Conservation (phyloP, 2,797 vertebrate species). For the Schizopygopsis malacanthus region DNA sequence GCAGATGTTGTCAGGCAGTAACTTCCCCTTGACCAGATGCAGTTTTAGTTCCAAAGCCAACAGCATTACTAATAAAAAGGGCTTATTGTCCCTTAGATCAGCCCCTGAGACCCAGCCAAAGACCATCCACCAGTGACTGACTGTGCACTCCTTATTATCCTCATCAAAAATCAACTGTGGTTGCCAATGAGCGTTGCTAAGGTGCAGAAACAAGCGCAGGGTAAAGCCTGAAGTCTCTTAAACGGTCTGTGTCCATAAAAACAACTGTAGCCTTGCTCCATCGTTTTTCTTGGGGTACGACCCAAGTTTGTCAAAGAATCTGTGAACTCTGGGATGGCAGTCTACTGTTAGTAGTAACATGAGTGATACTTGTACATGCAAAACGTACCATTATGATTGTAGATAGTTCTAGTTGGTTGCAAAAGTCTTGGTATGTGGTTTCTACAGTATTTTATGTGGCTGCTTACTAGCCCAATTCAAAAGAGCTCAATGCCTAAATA, state of each 20-base stretch:
- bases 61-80: conserved; percentile 50
- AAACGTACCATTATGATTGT: neutral
- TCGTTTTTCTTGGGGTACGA: conserved; percentile 35
- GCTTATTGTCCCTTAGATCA: conserved; percentile 51
- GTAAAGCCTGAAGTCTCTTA: conserved; percentile 39
- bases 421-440: neutral
- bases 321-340: conserved; percentile 32
- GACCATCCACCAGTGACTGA: conserved; percentile 37
- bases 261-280: conserved; percentile 7
- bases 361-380: neutral
- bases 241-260: conserved; percentile 46
- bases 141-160: conserved; percentile 50
- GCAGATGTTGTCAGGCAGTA: conserved; percentile 46
- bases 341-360: conserved; percentile 29
- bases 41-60: conserved; percentile 41
- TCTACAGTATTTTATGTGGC: neutral
- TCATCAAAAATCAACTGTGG: conserved; percentile 23
- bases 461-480: neutral
- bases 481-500: neutral
- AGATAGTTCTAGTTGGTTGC: neutral
- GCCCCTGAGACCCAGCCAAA: conserved; percentile 50
- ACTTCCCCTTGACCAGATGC: conserved; percentile 50
- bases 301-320: conserved; percentile 32
- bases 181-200: conserved; percentile 50
- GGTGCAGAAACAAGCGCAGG: conserved; percentile 43